Evolutionary conservation across 2,113 vertebrate genomes (phyloP).

Genomic region (Lonchura striata): DNA sequence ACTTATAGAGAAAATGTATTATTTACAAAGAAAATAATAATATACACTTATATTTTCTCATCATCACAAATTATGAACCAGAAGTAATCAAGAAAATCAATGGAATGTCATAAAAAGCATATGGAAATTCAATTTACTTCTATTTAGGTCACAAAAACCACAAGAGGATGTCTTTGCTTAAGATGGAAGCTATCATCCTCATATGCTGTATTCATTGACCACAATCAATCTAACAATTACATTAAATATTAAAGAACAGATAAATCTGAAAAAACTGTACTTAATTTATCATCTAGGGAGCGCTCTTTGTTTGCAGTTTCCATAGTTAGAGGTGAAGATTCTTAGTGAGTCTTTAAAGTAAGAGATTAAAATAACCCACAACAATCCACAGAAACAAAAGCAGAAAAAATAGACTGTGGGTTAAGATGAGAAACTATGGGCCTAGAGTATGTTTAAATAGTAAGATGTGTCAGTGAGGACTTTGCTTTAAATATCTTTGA

Average conservation of each 20-base stretch:
- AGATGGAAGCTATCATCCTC: not conserved
- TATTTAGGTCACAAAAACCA: slow-evolving; percentile 70
- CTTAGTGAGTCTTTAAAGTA: not conserved
- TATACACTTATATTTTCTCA: not conserved
- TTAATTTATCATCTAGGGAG: slow-evolving; percentile 74
- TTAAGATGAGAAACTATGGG: not conserved
- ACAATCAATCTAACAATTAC: slow-evolving; percentile 68
- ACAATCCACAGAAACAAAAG: not conserved
- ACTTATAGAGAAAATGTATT: not conserved
- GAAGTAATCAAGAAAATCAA: slow-evolving; percentile 68
- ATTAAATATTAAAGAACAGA: slow-evolving; percentile 73
- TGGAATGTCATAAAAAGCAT: slow-evolving; percentile 57
- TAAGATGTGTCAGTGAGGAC: not conserved
- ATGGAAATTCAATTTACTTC: not conserved
- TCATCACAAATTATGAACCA: not conserved
- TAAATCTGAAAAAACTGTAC: slow-evolving; percentile 77
- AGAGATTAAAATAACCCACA: not conserved
- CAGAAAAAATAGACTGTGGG: not conserved
- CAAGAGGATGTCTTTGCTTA: not conserved
- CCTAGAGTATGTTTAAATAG: not conserved
- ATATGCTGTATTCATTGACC: slow-evolving; percentile 27
- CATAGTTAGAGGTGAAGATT: not conserved
- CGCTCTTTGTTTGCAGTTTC: slow-evolving; percentile 74
- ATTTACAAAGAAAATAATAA: not conserved
- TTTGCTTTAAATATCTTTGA: not conserved